These are phyloP conservation scores for Melanerpes aurifrons DNA, from an alignment of 2,113 vertebrate genomes.

Conservation along the genomic window DNA sequence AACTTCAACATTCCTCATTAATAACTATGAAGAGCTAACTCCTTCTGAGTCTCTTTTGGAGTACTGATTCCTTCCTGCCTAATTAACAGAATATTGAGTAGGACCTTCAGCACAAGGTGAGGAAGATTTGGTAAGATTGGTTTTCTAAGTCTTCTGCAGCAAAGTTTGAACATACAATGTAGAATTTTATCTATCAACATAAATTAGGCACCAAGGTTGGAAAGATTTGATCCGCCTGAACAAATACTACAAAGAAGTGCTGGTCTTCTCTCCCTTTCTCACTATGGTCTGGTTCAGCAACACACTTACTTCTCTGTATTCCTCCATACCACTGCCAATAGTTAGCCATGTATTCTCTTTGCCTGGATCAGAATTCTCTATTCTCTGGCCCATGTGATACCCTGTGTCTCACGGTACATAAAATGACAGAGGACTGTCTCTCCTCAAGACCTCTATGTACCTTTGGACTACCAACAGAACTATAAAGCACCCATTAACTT, in stretches of 20 bases:
- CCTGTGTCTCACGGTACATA: not conserved
- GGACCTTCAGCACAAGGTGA: not conserved
- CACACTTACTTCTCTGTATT: not conserved
- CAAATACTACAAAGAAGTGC: not conserved
- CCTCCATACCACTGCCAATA: not conserved
- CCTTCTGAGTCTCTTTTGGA: not conserved
- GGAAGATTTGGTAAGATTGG: not conserved
- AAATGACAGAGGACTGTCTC: not conserved
- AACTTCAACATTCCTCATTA: not conserved
- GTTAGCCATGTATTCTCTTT: not conserved
- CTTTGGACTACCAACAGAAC: not conserved
- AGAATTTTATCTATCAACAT: not conserved
- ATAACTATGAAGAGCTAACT: not conserved
- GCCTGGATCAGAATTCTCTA: not conserved
- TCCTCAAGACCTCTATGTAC: not conserved
- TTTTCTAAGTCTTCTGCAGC: not conserved
- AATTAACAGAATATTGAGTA: not conserved
- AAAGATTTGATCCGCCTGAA: not conserved
- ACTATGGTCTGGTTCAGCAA: not conserved
- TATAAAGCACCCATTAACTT: not conserved
- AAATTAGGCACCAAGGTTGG: not conserved
- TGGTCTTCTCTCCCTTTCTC: not conserved
- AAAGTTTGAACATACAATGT: not conserved
- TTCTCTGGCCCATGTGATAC: not conserved
- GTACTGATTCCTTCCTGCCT: not conserved